These are phyloP conservation scores for Eustalomyia histrio DNA, from an alignment of 2,888 invertebrate genomes.

Conservation along the genomic window DNA sequence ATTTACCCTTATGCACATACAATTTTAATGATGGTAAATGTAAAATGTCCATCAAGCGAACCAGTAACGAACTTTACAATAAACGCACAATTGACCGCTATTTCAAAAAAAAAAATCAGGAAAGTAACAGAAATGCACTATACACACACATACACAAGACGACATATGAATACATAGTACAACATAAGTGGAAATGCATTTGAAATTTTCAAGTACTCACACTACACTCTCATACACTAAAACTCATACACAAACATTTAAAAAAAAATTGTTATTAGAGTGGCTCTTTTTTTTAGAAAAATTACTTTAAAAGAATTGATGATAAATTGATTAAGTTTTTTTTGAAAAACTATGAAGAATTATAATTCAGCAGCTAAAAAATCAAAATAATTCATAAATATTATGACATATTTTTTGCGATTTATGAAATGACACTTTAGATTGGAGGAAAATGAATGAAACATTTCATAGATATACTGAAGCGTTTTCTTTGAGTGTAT, in stretches of 20 bases:
- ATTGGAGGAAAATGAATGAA: too few species aligned
- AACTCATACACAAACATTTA: not conserved
- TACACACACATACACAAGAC: not conserved
- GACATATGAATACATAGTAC: not conserved
- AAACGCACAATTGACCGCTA: constrained; percentile 41
- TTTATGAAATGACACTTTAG: too few species aligned
- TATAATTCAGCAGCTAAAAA: too few species aligned
- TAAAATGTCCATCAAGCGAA: constrained; percentile 19
- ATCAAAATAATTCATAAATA: too few species aligned
- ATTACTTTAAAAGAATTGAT: too few species aligned
- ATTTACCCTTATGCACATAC: too few species aligned
- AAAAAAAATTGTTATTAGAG: not conserved
- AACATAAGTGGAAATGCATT: constrained; percentile 23
- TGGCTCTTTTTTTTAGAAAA: not conserved
- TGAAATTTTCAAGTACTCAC: not conserved
- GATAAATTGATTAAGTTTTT: too few species aligned
- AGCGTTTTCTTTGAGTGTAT: too few species aligned
- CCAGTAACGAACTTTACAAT: constrained; percentile 22
- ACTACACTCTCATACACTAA: not conserved
- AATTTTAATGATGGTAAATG: constrained; percentile 21
- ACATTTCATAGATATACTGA: too few species aligned
- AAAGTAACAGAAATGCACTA: constrained; percentile 1
- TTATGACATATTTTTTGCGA: too few species aligned
- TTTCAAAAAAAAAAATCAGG: not conserved
- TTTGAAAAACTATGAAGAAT: too few species aligned